Base-by-base conservation (phyloP, 2,888 invertebrate species). In the Spisula solida region DNA sequence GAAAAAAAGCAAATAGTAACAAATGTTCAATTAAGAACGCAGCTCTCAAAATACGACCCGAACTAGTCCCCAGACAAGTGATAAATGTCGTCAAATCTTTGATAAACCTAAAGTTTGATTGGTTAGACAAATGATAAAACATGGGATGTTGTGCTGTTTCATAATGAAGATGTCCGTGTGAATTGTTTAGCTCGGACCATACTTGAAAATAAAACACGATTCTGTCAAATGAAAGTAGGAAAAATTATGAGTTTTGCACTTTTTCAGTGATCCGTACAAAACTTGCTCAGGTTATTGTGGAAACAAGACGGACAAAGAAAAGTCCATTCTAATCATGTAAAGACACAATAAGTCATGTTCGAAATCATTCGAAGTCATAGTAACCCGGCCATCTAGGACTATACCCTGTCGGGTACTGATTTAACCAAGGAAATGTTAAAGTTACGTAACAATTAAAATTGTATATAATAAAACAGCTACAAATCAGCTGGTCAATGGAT, bases 1-100 rank as follows among this genome's bases (percentile, higher is more conserved):
- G 75, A 31, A 75, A 31, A n/a, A 31, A 75, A 16, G 60, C 29
- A 75, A 75, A 75, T 31, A 75, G 75, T 75, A 75, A 34, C 75
- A 75, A 31, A 75, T 75, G 75, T 75, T 75, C 34, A 75, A 75
- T 31, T 75, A 75, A 34, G 31, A 31, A 34, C 16, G 16, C 6
- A 25, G 75, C 75, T 75, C 34, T 75, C 75, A 34, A 75, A 75
- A 75, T 34, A 34, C 75, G 34, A 75, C 34, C 31, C 75, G n/a
- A 10, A 14, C 75, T 34, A 75, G 12, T 75, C 75, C 75, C 75
- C 18, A 8, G 75, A 75, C 75, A 12, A 12, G 75, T 75, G 34
- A 75, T 75, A 75, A 75, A 75, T 75, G 75, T 75, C 75, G 31
- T 75, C 8, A 31, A 34, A 18, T 34, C 31, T 10, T 75, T 75